A percentile compares a stretch with the other conserved stretches of the same genome.
Conservation (phyloP, 2,797 vertebrate species). For the Threskiornis aethiopicus region DNA sequence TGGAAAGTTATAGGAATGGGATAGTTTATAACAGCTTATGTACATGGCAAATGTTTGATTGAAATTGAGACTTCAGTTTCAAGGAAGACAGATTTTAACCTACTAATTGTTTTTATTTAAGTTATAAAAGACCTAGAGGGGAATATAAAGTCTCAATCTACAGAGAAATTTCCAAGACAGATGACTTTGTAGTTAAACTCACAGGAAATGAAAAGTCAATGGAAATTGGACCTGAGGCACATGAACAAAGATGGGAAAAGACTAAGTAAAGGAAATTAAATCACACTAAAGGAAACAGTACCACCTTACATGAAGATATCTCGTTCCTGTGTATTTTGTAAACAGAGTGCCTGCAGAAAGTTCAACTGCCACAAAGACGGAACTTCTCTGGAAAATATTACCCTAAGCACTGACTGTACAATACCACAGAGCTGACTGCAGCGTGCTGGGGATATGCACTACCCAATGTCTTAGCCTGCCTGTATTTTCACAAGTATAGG, state of each 20-base stretch:
- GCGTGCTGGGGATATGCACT: not conserved
- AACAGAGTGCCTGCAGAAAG: not conserved
- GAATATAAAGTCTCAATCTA: not conserved
- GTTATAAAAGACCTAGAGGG: not conserved
- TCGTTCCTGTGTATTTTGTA: not conserved
- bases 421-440: not conserved
- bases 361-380: not conserved
- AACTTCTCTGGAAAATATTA: not conserved
- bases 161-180: not conserved
- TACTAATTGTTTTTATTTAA: not conserved
- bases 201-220: not conserved
- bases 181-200: not conserved
- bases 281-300: not conserved
- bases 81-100: not conserved
- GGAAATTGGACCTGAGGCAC: not conserved
- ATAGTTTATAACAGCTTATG: not conserved
- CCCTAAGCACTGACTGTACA: not conserved
- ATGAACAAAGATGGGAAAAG: not conserved
- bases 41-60: not conserved
- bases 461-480: rapidly evolving
- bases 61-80: not conserved
- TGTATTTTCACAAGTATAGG: not conserved
- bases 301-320: not conserved
- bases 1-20: not conserved
- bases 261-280: not conserved